Conservation (phyloP, 1,140 invertebrate genomes). For the Bombus terrestris region DNA sequence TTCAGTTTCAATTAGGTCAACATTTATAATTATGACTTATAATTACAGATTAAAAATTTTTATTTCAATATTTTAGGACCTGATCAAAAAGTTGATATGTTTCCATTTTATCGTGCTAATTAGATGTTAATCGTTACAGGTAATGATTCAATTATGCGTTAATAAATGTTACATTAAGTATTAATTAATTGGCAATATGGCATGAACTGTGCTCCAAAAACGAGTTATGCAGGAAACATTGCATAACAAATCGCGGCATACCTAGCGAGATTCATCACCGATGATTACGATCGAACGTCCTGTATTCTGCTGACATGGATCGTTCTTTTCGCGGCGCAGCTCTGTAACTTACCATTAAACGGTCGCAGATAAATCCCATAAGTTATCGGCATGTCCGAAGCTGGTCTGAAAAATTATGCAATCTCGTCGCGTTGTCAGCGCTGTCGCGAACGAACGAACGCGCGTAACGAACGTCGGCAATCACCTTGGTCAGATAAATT, state of each 20-base stretch:
- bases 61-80: no score
- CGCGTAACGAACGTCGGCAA: background rate
- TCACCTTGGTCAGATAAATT: background rate
- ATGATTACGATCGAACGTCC: slow-evolving; percentile 27
- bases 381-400: background rate
- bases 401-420: slow-evolving; percentile 7
- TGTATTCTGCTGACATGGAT: background rate
- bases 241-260: slow-evolving; percentile 9
- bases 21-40: no score
- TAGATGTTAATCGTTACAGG: no score
- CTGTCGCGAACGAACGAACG: background rate
- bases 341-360: slow-evolving; percentile 5
- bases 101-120: no score
- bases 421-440: background rate
- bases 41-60: no score
- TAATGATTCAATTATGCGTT: background rate
- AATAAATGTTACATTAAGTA: background rate
- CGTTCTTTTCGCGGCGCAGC: background rate
- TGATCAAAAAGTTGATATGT: no score
- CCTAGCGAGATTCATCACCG: slow-evolving; percentile 2
- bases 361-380: slow-evolving; percentile 4
- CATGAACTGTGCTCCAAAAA: background rate
- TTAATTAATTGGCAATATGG: no score
- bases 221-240: background rate
- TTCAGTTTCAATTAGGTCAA: no score